Base-by-base conservation (phyloP, 2,888 invertebrate species). In the Mylabris sibirica region DNA sequence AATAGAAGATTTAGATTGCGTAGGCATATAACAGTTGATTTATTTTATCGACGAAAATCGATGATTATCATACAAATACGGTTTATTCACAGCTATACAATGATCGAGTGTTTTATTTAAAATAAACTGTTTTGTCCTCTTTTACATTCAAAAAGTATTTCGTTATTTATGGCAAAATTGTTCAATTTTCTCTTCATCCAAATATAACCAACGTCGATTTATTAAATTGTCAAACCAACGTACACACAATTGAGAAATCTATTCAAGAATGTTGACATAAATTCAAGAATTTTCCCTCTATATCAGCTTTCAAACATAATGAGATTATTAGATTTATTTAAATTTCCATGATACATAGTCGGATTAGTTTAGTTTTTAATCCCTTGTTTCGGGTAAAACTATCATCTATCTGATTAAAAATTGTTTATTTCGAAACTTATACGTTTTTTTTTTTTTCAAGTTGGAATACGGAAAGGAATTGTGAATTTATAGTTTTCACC, bases 191-290 rank as follows among this genome's bases (percentile, higher is more conserved):
- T 14, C 14, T 44, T n/a, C 12, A 44, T 6, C 17, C n/a, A 22
- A 49, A 20, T 20, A 49, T 9, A 49, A 49, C 20, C 9, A 20
- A 49, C 20, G 20, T 20, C 20, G 20, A 49, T 30, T 30, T 30
- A 49, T 49, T 49, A 12, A 49, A 20, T 49, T 49, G 49, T 49
- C 49, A 49, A 49, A 49, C 20, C 9, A 20, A 30, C 30, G 8
- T 30, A 6, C 8, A 30, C 8, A 49, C 49, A 49, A 49, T 49
- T 9, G 49, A 20, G 49, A 49, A 49, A 49, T 49, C 20, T 49
- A 22, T 49, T 20, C 11, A 49, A 49, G 49, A 49, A 49, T 49
- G 49, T 49, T 49, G 49, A 49, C 20, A 49, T 49, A 49, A 20
- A 49, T 49, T 49, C 49, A 20, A 49, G 20, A 44, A 49, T 44